phyloP scores from a whole-genome alignment of 2,888 invertebrate species.

The Apamea anceps region DNA sequence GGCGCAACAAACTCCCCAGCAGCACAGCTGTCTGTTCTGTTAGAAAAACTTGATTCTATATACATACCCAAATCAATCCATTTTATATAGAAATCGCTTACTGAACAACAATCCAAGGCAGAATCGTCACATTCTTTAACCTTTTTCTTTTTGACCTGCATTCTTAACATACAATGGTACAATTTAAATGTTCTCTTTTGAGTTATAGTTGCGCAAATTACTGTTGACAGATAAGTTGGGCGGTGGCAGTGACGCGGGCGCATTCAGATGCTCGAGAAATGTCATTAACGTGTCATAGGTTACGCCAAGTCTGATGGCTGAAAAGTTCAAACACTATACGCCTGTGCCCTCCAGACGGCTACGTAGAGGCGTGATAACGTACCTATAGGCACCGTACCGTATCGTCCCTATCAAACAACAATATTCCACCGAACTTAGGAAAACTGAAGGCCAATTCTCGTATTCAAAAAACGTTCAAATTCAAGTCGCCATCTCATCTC shows the following conservation, averaged over 20 bases:
- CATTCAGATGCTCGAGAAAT: constrained; percentile 23
- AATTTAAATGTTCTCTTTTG: constrained; percentile 24
- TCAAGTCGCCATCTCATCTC: too few species aligned
- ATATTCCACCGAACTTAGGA: neutral
- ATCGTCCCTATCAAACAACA: neutral
- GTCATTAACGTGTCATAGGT: constrained; percentile 37
- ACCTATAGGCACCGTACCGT: neutral
- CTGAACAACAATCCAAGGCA: constrained; percentile 1
- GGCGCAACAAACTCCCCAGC: too few species aligned
- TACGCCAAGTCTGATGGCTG: constrained; percentile 15
- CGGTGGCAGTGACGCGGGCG: neutral
- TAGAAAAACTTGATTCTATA: too few species aligned
- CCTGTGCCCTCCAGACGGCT: neutral
- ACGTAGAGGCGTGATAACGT: neutral
- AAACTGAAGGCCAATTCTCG: neutral
- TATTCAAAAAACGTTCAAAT: too few species aligned
- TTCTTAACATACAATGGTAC: constrained; percentile 38
- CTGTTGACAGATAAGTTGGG: constrained; percentile 37
- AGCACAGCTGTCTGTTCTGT: too few species aligned
- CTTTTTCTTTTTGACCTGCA: constrained; percentile 47
- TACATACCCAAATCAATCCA: neutral
- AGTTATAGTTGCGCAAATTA: constrained; percentile 34
- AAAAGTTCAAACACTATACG: neutral
- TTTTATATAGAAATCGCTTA: neutral
- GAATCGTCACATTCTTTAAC: constrained; percentile 18